Evolutionary conservation across 2,113 vertebrate genomes (phyloP).

Genomic region (Lagenorhynchus albirostris): DNA sequence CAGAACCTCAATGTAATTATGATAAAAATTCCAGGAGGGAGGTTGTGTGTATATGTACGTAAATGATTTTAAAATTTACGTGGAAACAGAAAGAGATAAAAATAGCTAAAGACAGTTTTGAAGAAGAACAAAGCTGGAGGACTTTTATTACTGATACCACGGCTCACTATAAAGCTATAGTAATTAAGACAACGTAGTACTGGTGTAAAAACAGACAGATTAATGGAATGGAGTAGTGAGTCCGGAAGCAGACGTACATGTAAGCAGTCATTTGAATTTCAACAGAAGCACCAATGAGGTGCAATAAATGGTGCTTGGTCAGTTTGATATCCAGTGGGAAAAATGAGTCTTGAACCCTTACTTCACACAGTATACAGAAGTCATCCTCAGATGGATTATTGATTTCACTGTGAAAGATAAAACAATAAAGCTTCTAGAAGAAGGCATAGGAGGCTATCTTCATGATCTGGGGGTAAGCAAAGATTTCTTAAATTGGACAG

Average conservation of each 20-base stretch:
- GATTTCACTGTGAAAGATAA: neutral
- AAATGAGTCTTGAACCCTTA: neutral
- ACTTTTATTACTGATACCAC: too few species aligned
- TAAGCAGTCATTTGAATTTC: neutral
- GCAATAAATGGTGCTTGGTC: neutral
- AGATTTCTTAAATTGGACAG: neutral
- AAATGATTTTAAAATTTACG: neutral
- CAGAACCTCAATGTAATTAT: neutral
- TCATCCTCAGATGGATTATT: neutral
- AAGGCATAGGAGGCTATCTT: neutral
- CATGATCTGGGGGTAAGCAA: neutral
- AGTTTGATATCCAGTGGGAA: neutral
- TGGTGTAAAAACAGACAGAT: neutral
- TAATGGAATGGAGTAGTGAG: neutral
- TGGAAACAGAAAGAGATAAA: neutral
- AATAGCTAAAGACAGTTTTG: neutral
- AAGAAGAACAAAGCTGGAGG: neutral
- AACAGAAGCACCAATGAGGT: accelerated
- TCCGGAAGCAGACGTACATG: neutral
- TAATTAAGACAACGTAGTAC: neutral
- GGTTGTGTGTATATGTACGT: neutral
- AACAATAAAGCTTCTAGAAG: neutral
- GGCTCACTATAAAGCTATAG: neutral
- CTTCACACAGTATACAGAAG: neutral
- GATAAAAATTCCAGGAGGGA: neutral